Percentiles rank a stretch among this genome's conserved stretches.
Conservation (phyloP, 1,140 invertebrate genomes). For the Saccostrea echinata region DNA sequence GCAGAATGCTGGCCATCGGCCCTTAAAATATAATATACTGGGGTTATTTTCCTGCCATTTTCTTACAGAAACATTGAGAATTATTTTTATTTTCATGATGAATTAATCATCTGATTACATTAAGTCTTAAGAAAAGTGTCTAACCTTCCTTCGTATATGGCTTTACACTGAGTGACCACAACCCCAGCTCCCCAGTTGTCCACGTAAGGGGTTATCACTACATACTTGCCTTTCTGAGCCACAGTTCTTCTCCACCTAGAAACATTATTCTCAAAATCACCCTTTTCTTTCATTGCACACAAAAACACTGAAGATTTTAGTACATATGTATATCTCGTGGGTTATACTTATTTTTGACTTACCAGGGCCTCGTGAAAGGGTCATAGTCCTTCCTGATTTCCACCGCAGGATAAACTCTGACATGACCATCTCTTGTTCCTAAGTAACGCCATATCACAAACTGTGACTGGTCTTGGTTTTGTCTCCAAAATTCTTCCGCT, state of each 20-base stretch:
- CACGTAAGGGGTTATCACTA: conserved; percentile 31
- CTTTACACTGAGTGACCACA: conserved; percentile 26
- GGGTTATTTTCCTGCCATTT: too few relatives aligned
- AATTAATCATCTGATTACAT: too few relatives aligned
- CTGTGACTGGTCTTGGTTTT: background rate
- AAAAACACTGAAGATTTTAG: too few relatives aligned
- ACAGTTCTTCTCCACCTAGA: conserved; percentile 43
- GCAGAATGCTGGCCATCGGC: background rate
- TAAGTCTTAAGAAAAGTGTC: background rate
- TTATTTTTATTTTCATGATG: background rate
- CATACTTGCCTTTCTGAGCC: conserved; percentile 40
- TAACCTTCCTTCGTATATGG: conserved; percentile 36
- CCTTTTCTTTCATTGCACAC: too few relatives aligned
- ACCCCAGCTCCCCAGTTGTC: conserved; percentile 49
- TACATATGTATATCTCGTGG: too few relatives aligned
- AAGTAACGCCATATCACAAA: conserved; percentile 48
- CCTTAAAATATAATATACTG: background rate
- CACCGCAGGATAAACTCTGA: conserved; percentile 44
- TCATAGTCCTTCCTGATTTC: conserved; percentile 40
- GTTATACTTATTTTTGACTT: background rate
- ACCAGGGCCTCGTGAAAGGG: conserved; percentile 44
- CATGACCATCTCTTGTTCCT: conserved; percentile 44
- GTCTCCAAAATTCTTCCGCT: conserved; percentile 45
- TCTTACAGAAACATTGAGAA: too few relatives aligned
- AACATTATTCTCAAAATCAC: background rate